Base-by-base conservation (phyloP, 1,140 invertebrate species). In the Maniola jurtina region DNA sequence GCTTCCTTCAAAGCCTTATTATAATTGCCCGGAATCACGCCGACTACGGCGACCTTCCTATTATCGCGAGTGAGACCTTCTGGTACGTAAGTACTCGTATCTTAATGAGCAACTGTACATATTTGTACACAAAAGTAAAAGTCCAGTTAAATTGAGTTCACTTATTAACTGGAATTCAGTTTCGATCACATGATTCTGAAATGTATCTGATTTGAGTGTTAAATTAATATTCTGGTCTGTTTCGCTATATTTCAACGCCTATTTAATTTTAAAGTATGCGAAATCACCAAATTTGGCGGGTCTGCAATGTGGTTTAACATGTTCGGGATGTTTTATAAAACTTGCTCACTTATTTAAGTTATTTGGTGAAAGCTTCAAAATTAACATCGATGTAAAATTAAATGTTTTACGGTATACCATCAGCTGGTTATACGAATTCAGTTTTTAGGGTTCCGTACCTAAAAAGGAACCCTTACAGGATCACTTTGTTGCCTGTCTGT, bases 361-460 rank as follows among this genome's bases (percentile, higher is more conserved):
- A 61, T 55, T 66, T 36, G 64, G 64, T 66, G 58, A 66, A 66
- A 66, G 64, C 50, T 61, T 38, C 38, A 10, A 66, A 63, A 55
- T 54, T 54, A 50, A 25, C 25, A 25, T 25, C 25, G 25, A 25
- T 25, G 25, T 25, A 10, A 66, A 63, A 55, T 54, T 40, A 50
- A 50, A 4, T 6, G 16, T 16, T n/a, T 55, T 25, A 9, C 15
- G 48, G 48, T 42, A 10, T 42, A 25, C 25, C 11, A 45, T 45
- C 42, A 45, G 7, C 10, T 38, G 7, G 7, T 38, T 38, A 2
- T 11, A n/a, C n/a, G n/a, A n/a, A n/a, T n/a, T n/a, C n/a, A n/a
- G n/a, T n/a, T n/a, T n/a, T n/a, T n/a, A n/a, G n/a, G n/a, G n/a
- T n/a, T n/a, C n/a, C n/a, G n/a, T n/a, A n/a, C n/a, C n/a, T n/a